A percentile compares a stretch with the other conserved stretches of the same genome.
Conservation (phyloP, 2,113 vertebrate species). For the Menura novaehollandiae region DNA sequence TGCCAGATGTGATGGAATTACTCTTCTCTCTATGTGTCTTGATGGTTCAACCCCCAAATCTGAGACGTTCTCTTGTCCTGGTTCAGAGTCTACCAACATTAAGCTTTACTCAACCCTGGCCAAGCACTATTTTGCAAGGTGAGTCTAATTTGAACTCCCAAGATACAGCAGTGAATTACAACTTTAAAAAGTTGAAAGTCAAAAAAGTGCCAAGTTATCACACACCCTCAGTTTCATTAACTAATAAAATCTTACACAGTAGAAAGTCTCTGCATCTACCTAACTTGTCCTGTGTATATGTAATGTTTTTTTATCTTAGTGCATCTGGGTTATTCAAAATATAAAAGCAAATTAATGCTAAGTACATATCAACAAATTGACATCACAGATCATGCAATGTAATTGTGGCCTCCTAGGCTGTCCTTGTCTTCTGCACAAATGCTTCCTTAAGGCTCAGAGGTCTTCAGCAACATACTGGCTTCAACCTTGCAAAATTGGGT, state of each 20-base stretch:
- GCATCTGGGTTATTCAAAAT: neutral
- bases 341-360: neutral
- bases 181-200: neutral
- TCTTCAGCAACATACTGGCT: neutral
- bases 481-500: neutral
- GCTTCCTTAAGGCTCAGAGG: neutral
- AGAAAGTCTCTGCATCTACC: neutral
- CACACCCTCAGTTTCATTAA: neutral
- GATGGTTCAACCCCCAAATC: neutral
- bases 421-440: neutral
- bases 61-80: neutral
- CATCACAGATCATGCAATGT: neutral
- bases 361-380: neutral
- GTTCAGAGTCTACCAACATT: neutral
- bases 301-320: neutral
- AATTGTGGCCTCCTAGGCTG: neutral
- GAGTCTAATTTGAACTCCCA: neutral
- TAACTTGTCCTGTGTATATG: neutral
- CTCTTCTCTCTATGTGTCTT: neutral
- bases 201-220: neutral
- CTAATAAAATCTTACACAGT: neutral
- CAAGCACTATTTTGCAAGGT: neutral
- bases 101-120: neutral
- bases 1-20: neutral
- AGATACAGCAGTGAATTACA: neutral